Percentiles rank a stretch among this genome's conserved stretches.
Evolutionary conservation across 2,797 vertebrate species (phyloP).

Genomic region (Psittacula echo): DNA sequence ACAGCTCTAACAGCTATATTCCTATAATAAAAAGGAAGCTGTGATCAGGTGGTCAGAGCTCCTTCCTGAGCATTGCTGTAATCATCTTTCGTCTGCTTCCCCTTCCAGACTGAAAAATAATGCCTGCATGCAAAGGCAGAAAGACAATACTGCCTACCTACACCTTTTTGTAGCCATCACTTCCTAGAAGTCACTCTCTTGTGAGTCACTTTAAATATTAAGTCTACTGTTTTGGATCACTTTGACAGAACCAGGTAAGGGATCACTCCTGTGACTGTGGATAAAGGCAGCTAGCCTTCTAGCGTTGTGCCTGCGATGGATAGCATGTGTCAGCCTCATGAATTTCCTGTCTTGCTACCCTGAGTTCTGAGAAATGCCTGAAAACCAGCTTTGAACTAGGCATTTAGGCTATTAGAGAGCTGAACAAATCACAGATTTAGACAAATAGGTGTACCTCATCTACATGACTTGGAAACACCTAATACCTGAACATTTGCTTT

Average conservation of each 20-base stretch:
- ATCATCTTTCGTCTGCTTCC: not conserved
- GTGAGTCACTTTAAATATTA: not conserved
- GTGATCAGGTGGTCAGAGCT: not conserved
- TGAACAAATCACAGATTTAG: not conserved
- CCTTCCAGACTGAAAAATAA: not conserved
- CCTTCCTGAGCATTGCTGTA: not conserved
- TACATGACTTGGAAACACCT: not conserved
- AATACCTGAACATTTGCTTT: not conserved
- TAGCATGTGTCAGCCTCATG: not conserved
- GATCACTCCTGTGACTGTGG: not conserved
- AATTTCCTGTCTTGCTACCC: not conserved
- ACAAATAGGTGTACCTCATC: not conserved
- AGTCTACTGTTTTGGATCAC: not conserved
- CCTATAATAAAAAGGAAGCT: not conserved
- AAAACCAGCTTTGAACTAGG: not conserved
- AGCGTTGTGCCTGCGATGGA: not conserved
- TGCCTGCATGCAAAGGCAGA: not conserved
- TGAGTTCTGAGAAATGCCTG: not conserved
- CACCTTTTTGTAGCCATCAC: not conserved
- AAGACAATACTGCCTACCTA: not conserved
- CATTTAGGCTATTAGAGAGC: not conserved
- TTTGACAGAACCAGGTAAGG: not conserved
- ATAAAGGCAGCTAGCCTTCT: not conserved
- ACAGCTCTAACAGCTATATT: not conserved
- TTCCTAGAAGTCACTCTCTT: not conserved